A percentile compares a stretch with the other conserved stretches of the same genome.
Conservation (phyloP, 1,140 invertebrate genomes). For the Drosophila malerkotliana region DNA sequence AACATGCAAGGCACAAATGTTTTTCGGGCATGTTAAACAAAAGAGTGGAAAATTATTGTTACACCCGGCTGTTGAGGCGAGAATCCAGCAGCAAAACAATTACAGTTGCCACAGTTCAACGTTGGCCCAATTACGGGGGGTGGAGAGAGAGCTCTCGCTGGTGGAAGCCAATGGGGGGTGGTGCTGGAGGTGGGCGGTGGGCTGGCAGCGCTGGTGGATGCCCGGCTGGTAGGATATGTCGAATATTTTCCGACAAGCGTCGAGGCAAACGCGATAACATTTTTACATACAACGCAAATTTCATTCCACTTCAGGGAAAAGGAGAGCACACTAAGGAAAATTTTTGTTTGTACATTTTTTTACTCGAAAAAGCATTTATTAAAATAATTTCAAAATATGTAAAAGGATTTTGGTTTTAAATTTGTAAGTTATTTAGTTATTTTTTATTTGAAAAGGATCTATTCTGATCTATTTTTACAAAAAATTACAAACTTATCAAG, state of each 20-base stretch:
- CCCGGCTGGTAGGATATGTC: constrained; percentile 45
- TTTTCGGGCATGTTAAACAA: constrained; percentile 52
- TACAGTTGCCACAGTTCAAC: constrained; percentile 63
- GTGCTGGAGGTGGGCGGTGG: constrained; percentile 2
- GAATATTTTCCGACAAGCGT: constrained; percentile 62
- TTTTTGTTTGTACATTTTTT: not conserved
- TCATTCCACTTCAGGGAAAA: constrained; percentile 29
- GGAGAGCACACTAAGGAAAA: constrained; percentile 3
- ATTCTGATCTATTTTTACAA: no score
- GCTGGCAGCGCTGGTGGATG: not conserved
- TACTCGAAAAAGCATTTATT: no score
- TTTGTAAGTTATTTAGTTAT: no score
- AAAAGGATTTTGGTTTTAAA: no score
- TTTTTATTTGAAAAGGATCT: no score
- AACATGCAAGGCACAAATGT: constrained; percentile 53
- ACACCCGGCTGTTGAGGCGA: constrained; percentile 20
- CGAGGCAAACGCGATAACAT: constrained; percentile 71
- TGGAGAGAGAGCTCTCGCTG: not conserved
- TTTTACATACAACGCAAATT: constrained; percentile 74
- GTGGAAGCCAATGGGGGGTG: not conserved
- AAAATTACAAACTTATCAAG: no score
- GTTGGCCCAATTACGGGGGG: constrained; percentile 63
- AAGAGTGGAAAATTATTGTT: constrained; percentile 56
- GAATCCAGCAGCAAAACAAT: constrained; percentile 73
- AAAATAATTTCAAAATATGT: no score